These are phyloP conservation scores for Penaeus monodon DNA, from an alignment of 2,888 invertebrate species.

Conservation along the genomic window DNA sequence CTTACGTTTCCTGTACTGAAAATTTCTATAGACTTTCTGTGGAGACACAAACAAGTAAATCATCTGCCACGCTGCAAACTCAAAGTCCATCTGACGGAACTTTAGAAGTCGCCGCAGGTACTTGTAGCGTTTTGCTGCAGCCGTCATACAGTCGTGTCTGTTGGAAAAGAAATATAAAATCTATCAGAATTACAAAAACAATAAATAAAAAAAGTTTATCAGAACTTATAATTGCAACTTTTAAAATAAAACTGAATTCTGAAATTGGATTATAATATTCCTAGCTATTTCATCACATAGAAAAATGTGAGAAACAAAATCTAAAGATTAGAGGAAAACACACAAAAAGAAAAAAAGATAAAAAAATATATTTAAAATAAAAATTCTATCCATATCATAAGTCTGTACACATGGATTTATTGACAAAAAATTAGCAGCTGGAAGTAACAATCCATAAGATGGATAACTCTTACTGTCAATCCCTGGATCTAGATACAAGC, in stretches of 20 bases:
- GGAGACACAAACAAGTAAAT: constrained; percentile 92
- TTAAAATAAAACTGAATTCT: not conserved
- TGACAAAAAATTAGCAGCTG: no score
- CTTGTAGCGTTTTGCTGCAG: constrained; percentile 88
- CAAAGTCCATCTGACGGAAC: constrained; percentile 99
- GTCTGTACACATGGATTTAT: no score
- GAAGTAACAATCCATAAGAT: not conserved
- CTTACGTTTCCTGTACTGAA: constrained; percentile 96
- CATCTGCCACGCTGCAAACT: constrained; percentile 99
- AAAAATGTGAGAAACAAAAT: no score
- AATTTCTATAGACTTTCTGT: constrained; percentile 97
- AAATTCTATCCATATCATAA: no score
- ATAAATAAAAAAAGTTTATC: not conserved
- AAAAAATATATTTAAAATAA: no score
- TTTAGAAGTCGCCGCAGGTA: constrained; percentile 86
- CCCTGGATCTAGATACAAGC: not conserved
- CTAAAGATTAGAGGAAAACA: no score
- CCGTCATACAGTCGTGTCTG: constrained; percentile 77
- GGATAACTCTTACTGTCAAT: not conserved
- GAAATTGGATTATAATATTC: not conserved
- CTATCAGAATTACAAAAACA: not conserved
- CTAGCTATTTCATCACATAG: no score
- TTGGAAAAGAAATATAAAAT: not conserved
- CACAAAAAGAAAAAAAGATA: no score
- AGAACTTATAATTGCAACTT: not conserved